Evolutionary conservation across 2,888 invertebrate genomes (phyloP), one percentile per base, ranked within the genome.

Genomic region (Himalopsyche anomala): DNA sequence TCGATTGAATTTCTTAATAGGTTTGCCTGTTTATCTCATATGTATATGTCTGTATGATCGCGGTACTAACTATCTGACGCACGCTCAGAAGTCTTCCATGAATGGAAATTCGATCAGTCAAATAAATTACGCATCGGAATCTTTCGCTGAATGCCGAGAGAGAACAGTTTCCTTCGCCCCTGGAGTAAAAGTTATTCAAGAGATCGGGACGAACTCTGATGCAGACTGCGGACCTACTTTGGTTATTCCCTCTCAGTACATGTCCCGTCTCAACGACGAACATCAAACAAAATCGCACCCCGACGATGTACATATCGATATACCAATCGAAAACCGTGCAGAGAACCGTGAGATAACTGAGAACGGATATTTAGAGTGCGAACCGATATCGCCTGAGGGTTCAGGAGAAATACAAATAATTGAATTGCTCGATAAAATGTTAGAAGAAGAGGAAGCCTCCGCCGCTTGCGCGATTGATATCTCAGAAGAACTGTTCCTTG

Each of bases 341-440:
- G 36, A 74, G 74, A 38, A 15, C 12, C 15, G 19, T 74, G 38
- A 74, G 38, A 36, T 15, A 36, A 12, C 5, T 36, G 38, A 74
- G 36, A 74, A 36, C 15, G 51, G 8, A 51, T 74, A 12, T 11
- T 74, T 15, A 38, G 38, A 12, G 74, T 36, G 74, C 5, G 74
- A 38, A 36, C 74, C 74, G 5, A 74, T 36, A 36, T 74, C 36
- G 15, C 12, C 74, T 1, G 74, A 74, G 19, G 5, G 28, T 28
- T 74, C 28, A 15, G 36, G 92, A 87, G 93, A 93, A 91, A 93
- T 93, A 0, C 93, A 93, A 89, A 92, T 92, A 56, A 93, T 93
- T 83, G 92, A 93, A 88, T 89, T 92, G 86, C 89, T 93, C n/a
- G 93, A 93, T 89, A 91, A 93, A 90, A 92, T 93, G 84, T 92